Conservation (phyloP, 2,888 invertebrate species). For the Rhagium mordax region DNA sequence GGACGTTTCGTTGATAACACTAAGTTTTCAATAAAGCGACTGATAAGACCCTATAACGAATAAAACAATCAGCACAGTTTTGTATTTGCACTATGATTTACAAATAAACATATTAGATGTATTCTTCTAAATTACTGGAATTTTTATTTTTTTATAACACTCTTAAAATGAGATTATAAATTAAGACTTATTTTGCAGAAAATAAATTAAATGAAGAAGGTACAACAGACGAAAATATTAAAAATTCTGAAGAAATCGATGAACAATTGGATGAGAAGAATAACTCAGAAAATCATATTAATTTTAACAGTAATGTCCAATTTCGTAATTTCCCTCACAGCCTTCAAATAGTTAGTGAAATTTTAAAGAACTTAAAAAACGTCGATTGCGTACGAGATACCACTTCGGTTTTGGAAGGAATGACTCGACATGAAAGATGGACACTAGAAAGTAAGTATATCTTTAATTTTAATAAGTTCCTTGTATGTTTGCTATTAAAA, state of each 20-base stretch:
- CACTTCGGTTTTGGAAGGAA: constrained; percentile 70
- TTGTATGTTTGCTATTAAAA: too few relatives aligned
- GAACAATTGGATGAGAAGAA: neutral
- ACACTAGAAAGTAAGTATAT: constrained; percentile 75
- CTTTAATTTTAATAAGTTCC: too few relatives aligned
- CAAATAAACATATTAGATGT: too few relatives aligned
- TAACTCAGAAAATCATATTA: neutral
- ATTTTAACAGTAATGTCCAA: neutral
- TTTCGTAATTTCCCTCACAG: constrained; percentile 53
- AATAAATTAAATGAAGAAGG: neutral
- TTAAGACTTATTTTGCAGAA: neutral
- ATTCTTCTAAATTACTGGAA: too few relatives aligned
- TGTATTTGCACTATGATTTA: too few relatives aligned
- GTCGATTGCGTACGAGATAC: constrained; percentile 72
- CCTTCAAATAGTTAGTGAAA: constrained; percentile 70
- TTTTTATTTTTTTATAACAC: too few relatives aligned
- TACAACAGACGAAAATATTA: neutral
- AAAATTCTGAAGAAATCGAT: neutral
- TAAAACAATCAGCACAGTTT: too few relatives aligned
- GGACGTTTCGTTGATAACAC: too few relatives aligned
- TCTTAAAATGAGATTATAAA: too few relatives aligned
- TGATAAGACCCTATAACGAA: too few relatives aligned
- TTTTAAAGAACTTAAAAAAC: constrained; percentile 70
- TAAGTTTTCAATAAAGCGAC: too few relatives aligned
- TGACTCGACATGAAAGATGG: constrained; percentile 73